phyloP scores from a whole-genome alignment of 2,113 vertebrate species.

The Narcine bancroftii region DNA sequence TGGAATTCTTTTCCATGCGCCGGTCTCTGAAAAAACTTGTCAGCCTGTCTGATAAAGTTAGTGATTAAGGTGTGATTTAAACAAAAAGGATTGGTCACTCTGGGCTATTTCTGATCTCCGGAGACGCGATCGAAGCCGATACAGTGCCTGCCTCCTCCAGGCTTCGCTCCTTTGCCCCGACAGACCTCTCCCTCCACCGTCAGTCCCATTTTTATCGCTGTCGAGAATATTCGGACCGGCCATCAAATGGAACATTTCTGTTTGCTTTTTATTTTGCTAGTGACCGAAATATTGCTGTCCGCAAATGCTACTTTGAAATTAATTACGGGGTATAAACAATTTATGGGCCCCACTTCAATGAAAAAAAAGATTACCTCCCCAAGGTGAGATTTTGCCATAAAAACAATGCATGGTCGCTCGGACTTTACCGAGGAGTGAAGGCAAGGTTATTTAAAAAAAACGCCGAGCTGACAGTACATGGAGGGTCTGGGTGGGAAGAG shows the following conservation, averaged over 20 bases:
- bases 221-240: not conserved
- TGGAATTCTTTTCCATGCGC: slow-evolving; percentile 4
- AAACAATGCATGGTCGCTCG: slow-evolving; percentile 4
- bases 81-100: not conserved
- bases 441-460: not conserved
- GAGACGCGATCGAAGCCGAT: not conserved
- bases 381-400: slow-evolving; percentile 21
- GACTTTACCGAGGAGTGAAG: not conserved
- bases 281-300: not conserved
- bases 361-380: not conserved
- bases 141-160: not conserved
- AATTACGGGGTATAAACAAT: slow-evolving; percentile 6
- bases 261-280: not conserved
- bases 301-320: slow-evolving; percentile 26
- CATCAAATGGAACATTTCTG: not conserved
- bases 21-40: not conserved
- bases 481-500: slow-evolving; percentile 25
- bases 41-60: not conserved
- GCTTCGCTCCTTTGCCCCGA: not conserved
- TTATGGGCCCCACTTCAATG: slow-evolving; percentile 25
- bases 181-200: not conserved
- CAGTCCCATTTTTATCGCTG: not conserved
- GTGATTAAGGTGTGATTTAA: not conserved
- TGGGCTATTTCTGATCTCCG: not conserved
- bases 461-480: not conserved